Evolutionary conservation across 37 sponge, comb jelly and placozoan species (phyloP), one percentile per base, ranked within the genome.

Genomic region (Beroe forskalii): DNA sequence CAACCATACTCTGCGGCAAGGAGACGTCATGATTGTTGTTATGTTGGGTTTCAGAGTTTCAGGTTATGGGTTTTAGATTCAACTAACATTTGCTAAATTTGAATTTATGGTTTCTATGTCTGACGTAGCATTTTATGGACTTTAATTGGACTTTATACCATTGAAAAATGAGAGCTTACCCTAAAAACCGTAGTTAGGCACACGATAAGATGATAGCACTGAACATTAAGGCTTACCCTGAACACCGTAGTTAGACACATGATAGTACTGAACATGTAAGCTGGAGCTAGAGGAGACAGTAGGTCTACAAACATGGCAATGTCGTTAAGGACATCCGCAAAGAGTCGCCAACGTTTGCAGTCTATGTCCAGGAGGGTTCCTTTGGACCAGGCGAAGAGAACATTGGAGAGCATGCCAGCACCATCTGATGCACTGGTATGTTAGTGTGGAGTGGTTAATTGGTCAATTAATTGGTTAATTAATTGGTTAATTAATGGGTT

Each of bases 311-410:
- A 94, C n/a, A 90, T 93, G 0, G 94, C 99, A 0, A 92, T 23
- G 67, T 97, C 99, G 92, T 97, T 97, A 32, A 97, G 67, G 0
- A 95, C 67, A 91, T 97, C 99, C 33, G 99, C 99, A 24, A 95
- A 75, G 61, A 97, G 62, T 76, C 99, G 93, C 99, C 99, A 97
- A 32, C 93, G 89, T 93, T 97, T 97, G 0, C 95, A 93, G 63
- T 96, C 93, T 48, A 94, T 94, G 89, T 97, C 99, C 40, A 97
- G 63, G 2, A 92, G 92, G 55, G 95, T 89, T 95, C 96, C 97
- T 60, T 91, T 62, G 12, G 94, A 28, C 99, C 99, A 99, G 12
- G 99, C 97, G 91, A 99, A 99, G 60, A 96, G 66, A 12, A 99
- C 95, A 39, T 94, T 92, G 6, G 97, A 95, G 22, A 95, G 6